These are phyloP conservation scores for Apis florea DNA, from an alignment of 1,140 invertebrate species.

Conservation along the genomic window DNA sequence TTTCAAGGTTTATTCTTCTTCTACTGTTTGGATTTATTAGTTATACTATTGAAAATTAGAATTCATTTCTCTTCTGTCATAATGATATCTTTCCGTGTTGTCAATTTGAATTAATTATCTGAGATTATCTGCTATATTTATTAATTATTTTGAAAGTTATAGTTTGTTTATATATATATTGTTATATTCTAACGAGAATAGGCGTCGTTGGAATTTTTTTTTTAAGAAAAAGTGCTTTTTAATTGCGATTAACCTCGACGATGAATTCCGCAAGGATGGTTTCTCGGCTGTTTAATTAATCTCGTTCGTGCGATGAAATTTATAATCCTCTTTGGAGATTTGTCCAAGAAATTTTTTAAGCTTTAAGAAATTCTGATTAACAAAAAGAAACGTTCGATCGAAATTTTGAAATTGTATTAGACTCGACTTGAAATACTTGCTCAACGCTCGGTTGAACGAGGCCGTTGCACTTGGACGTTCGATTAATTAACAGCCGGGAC, in stretches of 20 bases:
- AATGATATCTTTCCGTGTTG: too few species aligned
- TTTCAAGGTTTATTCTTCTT: too few species aligned
- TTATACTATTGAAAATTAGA: too few species aligned
- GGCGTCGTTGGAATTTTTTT: not conserved
- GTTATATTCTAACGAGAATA: not conserved
- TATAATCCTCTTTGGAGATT: not conserved
- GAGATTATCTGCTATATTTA: too few species aligned
- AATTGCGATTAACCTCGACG: conserved; percentile 2
- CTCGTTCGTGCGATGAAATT: not conserved
- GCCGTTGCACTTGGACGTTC: not conserved
- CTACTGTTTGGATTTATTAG: too few species aligned
- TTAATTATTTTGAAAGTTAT: too few species aligned
- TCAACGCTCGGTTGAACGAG: not conserved
- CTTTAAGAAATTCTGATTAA: not conserved
- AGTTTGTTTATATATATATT: too few species aligned
- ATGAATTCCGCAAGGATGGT: not conserved
- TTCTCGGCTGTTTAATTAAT: conserved; percentile 16
- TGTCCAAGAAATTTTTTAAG: not conserved
- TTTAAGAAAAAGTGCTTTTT: not conserved
- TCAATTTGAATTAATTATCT: too few species aligned
- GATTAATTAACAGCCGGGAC: not conserved
- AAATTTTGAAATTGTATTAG: not conserved
- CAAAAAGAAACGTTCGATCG: not conserved
- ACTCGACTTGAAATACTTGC: not conserved
- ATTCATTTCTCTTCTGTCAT: too few species aligned